Conservation (phyloP, 2,888 invertebrate genomes). For the Calameuta filiformis region DNA sequence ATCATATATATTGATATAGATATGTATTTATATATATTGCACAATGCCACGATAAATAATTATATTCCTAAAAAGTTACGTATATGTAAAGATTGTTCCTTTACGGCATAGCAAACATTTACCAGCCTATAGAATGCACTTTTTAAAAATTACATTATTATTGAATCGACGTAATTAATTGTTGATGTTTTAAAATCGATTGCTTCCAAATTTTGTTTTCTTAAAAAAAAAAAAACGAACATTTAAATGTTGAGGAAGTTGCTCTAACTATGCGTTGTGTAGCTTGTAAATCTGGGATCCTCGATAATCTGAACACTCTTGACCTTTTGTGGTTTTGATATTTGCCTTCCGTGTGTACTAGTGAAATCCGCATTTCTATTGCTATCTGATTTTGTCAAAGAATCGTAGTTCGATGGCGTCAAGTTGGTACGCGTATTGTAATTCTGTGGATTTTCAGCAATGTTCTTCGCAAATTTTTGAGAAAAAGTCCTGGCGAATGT, state of each 20-base stretch:
- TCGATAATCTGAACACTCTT: slow-evolving; percentile 61
- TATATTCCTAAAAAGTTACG: slow-evolving; percentile 13
- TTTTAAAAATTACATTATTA: not conserved
- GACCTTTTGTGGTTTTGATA: slow-evolving; percentile 43
- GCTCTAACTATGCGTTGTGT: slow-evolving; percentile 34
- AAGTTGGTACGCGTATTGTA: slow-evolving; percentile 3
- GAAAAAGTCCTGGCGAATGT: slow-evolving; percentile 20
- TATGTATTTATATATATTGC: slow-evolving; percentile 27
- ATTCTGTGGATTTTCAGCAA: slow-evolving; percentile 24
- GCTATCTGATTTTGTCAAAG: slow-evolving; percentile 11
- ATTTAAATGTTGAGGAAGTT: not conserved
- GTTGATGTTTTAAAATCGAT: not conserved
- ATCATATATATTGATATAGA: not conserved
- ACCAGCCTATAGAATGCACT: not conserved
- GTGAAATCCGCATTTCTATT: not conserved
- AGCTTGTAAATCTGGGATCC: slow-evolving; percentile 46
- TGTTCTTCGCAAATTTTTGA: slow-evolving; percentile 19
- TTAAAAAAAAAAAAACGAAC: not conserved
- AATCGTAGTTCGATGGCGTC: slow-evolving; percentile 31
- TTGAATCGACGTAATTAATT: not conserved
- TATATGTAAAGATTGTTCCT: too few relatives aligned
- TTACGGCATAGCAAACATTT: too few relatives aligned
- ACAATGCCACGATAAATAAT: slow-evolving; percentile 34
- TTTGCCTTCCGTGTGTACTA: slow-evolving; percentile 26
- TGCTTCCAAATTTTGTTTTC: not conserved